These are phyloP conservation scores for Herpailurus yagouaroundi DNA, from an alignment of 2,113 vertebrate species.

Conservation along the genomic window DNA sequence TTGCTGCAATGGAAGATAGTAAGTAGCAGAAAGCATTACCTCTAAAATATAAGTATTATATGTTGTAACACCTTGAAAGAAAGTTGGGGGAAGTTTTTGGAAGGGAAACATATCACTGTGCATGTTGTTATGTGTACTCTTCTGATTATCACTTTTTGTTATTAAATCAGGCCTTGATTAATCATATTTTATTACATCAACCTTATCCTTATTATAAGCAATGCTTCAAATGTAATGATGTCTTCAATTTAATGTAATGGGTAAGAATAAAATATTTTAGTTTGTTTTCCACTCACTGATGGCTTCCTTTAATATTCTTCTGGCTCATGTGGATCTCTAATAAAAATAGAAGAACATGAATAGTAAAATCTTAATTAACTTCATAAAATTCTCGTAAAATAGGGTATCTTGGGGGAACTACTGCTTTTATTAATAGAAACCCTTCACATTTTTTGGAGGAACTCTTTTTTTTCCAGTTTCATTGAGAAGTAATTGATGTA, in stretches of 20 bases:
- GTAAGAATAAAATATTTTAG: background rate
- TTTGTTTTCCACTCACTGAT: background rate
- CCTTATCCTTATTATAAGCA: background rate
- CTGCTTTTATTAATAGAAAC: slow-evolving; percentile 57
- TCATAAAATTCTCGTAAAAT: slow-evolving; percentile 41
- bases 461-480: background rate
- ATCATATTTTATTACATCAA: background rate
- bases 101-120: background rate
- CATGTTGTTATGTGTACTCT: background rate
- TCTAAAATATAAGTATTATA: background rate
- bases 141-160: background rate
- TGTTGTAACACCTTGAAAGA: background rate
- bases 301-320: slow-evolving; percentile 39
- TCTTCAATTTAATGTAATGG: background rate
- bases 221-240: background rate
- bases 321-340: background rate
- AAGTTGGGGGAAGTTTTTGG: background rate
- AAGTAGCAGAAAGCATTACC: background rate
- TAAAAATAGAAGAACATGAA: slow-evolving; percentile 58
- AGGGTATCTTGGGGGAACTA: background rate
- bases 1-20: background rate
- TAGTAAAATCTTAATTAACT: slow-evolving; percentile 66
- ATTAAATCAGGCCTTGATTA: background rate
- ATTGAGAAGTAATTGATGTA: background rate
- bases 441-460: background rate